Evolutionary conservation across 2,113 vertebrate species (phyloP).

Genomic region (Ia io): DNA sequence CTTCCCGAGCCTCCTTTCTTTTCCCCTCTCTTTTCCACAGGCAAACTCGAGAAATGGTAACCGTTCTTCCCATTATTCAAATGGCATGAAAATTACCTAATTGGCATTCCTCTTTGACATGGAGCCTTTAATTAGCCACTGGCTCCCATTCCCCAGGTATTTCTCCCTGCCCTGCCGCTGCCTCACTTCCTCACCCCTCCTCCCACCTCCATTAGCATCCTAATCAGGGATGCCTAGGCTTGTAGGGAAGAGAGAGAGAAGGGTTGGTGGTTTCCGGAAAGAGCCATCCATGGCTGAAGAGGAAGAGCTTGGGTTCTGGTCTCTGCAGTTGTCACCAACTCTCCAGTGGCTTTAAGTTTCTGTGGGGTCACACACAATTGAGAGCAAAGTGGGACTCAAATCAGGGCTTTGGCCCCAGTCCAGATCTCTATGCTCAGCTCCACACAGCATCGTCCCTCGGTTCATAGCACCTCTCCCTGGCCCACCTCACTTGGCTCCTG

Average conservation of each 20-base stretch:
- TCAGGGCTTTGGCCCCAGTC: too few relatives aligned
- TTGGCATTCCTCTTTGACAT: slow-evolving; percentile 77
- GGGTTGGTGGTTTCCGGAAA: not conserved
- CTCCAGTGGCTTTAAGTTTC: not conserved
- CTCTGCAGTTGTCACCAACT: not conserved
- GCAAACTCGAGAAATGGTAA: slow-evolving; percentile 68
- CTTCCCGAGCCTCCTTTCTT: not conserved
- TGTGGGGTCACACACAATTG: not conserved
- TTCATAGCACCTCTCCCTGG: not conserved
- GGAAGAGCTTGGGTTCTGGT: not conserved
- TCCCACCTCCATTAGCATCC: slow-evolving; percentile 53
- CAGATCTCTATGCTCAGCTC: not conserved
- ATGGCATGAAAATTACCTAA: slow-evolving; percentile 74
- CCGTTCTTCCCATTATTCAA: slow-evolving; percentile 74
- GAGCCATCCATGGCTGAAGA: not conserved
- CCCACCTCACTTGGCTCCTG: too few relatives aligned
- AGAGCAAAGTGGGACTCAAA: not conserved
- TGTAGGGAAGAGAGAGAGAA: not conserved
- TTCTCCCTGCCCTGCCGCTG: slow-evolving; percentile 37
- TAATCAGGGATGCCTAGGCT: slow-evolving; percentile 45
- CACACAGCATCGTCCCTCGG: not conserved
- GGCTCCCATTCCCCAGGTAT: slow-evolving; percentile 43
- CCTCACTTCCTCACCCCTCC: not conserved
- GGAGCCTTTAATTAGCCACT: slow-evolving; percentile 74
- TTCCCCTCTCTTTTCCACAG: slow-evolving; percentile 20